These are phyloP conservation scores for Cerastoderma edule DNA, from an alignment of 2,888 invertebrate genomes.

Conservation along the genomic window DNA sequence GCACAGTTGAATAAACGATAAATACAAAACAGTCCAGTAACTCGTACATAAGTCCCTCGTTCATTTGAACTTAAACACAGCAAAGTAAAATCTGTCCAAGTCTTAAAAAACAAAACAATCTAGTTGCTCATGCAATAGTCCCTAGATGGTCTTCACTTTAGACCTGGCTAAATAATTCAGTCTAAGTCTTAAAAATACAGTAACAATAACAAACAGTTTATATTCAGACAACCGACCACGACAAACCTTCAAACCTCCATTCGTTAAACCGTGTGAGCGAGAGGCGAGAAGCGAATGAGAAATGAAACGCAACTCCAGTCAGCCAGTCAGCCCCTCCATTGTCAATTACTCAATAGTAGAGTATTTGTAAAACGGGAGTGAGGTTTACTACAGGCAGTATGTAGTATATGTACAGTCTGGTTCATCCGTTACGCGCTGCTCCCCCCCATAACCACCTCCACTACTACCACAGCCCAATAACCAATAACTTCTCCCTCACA, in stretches of 20 bases:
- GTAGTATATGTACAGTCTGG: slow-evolving; percentile 37
- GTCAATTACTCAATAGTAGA: slow-evolving; percentile 49
- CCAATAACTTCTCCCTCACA: slow-evolving; percentile 6
- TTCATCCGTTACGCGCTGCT: slow-evolving; percentile 39
- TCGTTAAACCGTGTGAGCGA: not conserved
- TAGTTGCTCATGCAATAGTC: no score
- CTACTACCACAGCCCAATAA: slow-evolving; percentile 16
- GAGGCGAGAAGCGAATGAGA: slow-evolving; percentile 2
- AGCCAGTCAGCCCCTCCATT: slow-evolving; percentile 31
- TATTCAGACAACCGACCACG: no score
- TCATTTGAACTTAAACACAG: no score
- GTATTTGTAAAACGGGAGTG: slow-evolving; percentile 41
- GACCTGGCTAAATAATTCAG: no score
- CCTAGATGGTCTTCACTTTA: no score
- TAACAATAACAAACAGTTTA: no score
- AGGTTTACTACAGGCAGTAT: slow-evolving; percentile 41
- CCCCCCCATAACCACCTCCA: slow-evolving; percentile 27
- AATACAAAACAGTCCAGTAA: no score
- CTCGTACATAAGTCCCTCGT: no score
- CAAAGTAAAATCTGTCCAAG: no score
- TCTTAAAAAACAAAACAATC: no score
- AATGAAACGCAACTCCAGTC: slow-evolving; percentile 4
- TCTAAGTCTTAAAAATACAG: no score
- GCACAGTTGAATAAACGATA: no score
- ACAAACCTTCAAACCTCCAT: not conserved